These are phyloP conservation scores for Boloria selene DNA, from an alignment of 2,888 invertebrate genomes.

Conservation along the genomic window DNA sequence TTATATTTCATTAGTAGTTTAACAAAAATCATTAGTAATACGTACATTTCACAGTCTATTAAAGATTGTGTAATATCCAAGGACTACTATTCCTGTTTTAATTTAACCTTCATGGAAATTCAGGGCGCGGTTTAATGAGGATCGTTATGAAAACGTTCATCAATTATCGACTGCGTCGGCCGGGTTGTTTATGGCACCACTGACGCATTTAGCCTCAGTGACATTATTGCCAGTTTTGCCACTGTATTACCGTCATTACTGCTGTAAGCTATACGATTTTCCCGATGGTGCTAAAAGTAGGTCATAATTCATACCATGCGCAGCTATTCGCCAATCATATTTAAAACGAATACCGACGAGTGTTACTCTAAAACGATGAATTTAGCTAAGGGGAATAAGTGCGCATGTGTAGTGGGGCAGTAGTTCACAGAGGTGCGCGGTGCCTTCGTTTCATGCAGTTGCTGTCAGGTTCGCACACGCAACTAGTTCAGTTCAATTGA, in stretches of 20 bases:
- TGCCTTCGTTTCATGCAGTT: conserved; percentile 50
- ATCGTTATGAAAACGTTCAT: conserved; percentile 75
- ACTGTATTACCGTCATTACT: conserved; percentile 29
- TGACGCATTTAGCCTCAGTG: conserved; percentile 77
- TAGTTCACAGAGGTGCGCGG: conserved; percentile 48
- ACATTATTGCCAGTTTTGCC: conserved; percentile 44
- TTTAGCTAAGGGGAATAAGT: conserved; percentile 35
- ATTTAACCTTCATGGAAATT: conserved; percentile 71
- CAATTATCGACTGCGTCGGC: conserved; percentile 78
- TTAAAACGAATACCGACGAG: conserved; percentile 9
- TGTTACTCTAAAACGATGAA: conserved; percentile 18
- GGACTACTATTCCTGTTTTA: conserved; percentile 51
- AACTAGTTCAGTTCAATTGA: conserved; percentile 78
- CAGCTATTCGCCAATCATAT: conserved; percentile 26
- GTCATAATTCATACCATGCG: conserved; percentile 29
- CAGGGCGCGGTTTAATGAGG: conserved; percentile 79
- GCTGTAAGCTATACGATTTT: conserved; percentile 30
- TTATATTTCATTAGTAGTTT: neutral
- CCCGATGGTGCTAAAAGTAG: conserved; percentile 31
- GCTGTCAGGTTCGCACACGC: conserved; percentile 70
- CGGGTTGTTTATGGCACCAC: conserved; percentile 74
- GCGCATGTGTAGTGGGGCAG: conserved; percentile 39
- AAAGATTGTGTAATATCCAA: neutral
- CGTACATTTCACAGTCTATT: conserved; percentile 13
- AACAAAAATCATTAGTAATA: neutral